These are phyloP conservation scores for Scaptomyza tumidula DNA, from an alignment of 2,888 invertebrate species.

Conservation along the genomic window DNA sequence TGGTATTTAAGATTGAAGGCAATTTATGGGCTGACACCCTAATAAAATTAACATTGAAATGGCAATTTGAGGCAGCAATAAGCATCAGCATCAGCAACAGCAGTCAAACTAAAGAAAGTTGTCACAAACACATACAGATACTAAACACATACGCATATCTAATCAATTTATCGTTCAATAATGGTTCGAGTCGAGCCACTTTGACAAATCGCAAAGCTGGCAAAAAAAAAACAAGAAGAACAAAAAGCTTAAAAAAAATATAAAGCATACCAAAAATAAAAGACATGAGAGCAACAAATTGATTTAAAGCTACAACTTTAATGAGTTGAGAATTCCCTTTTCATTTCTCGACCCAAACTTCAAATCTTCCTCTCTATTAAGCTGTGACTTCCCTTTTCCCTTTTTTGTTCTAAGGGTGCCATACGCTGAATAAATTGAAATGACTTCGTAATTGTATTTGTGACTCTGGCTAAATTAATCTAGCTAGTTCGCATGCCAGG, in stretches of 20 bases:
- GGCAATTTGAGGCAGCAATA: constrained; percentile 78
- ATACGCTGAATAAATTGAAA: constrained; percentile 77
- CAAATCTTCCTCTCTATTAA: neutral
- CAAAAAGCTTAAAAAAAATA: neutral
- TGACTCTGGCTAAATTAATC: constrained; percentile 75
- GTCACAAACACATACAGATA: constrained; percentile 39
- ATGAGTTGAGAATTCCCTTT: constrained; percentile 10
- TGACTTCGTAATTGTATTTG: constrained; percentile 80
- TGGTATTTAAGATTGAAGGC: constrained; percentile 82
- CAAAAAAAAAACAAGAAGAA: constrained; percentile 27
- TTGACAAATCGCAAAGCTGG: constrained; percentile 72
- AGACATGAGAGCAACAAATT: constrained; percentile 30
- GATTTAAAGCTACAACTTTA: constrained; percentile 40
- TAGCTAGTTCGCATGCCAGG: constrained; percentile 70
- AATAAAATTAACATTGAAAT: constrained; percentile 83
- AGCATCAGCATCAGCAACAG: constrained; percentile 54
- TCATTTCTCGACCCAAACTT: neutral
- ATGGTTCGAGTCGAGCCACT: constrained; percentile 66
- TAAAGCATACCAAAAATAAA: constrained; percentile 20
- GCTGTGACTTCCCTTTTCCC: constrained; percentile 37
- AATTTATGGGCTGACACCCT: constrained; percentile 81
- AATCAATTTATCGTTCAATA: constrained; percentile 82
- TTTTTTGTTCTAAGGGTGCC: constrained; percentile 44
- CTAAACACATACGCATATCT: constrained; percentile 60
- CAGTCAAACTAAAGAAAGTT: constrained; percentile 41